Conservation (phyloP, 2,888 invertebrate species). For the Calameuta idolon region DNA sequence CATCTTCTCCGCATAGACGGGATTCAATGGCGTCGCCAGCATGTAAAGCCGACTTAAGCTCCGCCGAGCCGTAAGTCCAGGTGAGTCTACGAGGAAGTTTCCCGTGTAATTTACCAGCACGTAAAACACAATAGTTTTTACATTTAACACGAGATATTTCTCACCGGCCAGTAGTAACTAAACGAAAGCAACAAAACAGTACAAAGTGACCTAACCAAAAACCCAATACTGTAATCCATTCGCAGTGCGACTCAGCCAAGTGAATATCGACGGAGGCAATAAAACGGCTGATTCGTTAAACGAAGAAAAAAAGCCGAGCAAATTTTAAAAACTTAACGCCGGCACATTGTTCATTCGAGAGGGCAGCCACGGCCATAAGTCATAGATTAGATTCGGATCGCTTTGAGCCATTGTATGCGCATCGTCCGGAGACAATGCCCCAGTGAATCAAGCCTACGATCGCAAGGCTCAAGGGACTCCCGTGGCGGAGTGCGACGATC, state of each 20-base stretch:
- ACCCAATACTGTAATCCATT: background rate
- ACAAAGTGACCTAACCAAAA: background rate
- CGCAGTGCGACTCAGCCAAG: background rate
- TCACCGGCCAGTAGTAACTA: background rate
- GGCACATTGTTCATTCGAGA: constrained; percentile 49
- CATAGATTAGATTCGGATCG: constrained; percentile 53
- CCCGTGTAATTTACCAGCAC: background rate
- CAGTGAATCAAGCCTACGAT: constrained; percentile 47
- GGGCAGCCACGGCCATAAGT: constrained; percentile 44
- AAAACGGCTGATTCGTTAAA: constrained; percentile 25
- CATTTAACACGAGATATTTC: background rate
- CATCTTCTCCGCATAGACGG: constrained; percentile 25
- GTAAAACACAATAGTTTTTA: background rate
- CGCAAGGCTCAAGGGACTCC: constrained; percentile 33
- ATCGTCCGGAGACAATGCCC: constrained; percentile 46
- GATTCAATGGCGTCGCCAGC: background rate
- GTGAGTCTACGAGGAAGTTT: background rate
- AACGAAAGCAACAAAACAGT: background rate
- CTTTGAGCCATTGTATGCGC: constrained; percentile 52
- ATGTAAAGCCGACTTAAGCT: background rate
- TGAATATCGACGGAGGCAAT: background rate
- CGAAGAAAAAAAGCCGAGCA: constrained; percentile 24
- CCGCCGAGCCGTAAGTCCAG: background rate
- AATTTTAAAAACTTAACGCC: constrained; percentile 12
- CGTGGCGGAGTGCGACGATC: constrained; percentile 9